Evolutionary conservation across 1,140 invertebrate species (phyloP).

Genomic region (Musca domestica): DNA sequence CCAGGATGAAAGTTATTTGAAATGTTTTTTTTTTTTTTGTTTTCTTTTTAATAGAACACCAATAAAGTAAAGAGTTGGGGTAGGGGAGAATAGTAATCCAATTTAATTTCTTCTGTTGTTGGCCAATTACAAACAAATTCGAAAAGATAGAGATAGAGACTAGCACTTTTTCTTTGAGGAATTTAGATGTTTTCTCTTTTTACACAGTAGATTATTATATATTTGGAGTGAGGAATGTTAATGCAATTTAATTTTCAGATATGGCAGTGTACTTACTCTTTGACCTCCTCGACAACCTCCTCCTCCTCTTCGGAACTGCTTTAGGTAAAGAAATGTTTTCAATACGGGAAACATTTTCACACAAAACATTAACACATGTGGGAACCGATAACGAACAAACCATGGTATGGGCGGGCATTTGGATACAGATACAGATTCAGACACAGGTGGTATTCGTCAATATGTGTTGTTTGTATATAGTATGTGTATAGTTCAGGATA

Average conservation of each 20-base stretch:
- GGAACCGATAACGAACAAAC: too few relatives aligned
- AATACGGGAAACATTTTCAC: constrained; percentile 5
- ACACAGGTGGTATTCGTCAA: neutral
- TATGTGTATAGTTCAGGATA: neutral
- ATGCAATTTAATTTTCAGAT: too few relatives aligned
- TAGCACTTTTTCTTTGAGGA: neutral
- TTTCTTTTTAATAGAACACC: too few relatives aligned
- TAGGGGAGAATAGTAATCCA: neutral
- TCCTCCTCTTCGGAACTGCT: constrained; percentile 65
- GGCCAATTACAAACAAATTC: neutral
- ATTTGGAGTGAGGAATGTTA: too few relatives aligned
- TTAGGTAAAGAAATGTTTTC: constrained; percentile 16
- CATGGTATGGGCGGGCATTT: too few relatives aligned
- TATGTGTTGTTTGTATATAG: neutral
- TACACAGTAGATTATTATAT: neutral
- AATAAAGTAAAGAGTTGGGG: neutral
- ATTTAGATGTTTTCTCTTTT: constrained; percentile 25
- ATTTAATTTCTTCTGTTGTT: neutral
- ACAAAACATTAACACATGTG: too few relatives aligned
- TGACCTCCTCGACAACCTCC: constrained; percentile 61
- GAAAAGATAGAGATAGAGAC: neutral
- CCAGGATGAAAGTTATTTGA: too few relatives aligned
- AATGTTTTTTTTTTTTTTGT: too few relatives aligned
- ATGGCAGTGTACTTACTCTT: constrained; percentile 60
- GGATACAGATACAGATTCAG: too few relatives aligned